Evolutionary conservation across 1,140 invertebrate species (phyloP).

Genomic region (Aphidius gifuensis): DNA sequence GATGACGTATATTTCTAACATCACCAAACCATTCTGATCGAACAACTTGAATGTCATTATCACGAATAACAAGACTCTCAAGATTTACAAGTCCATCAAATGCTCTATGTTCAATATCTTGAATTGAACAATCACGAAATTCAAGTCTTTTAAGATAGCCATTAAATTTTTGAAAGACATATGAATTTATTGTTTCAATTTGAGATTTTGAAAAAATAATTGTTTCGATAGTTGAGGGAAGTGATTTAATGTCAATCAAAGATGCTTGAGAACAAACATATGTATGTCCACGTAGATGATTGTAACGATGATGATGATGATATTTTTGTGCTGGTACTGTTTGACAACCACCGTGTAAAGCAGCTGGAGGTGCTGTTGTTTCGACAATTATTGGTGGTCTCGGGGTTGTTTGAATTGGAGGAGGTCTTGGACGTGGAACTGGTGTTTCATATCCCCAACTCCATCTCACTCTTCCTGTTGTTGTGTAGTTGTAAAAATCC

Average conservation of each 20-base stretch:
- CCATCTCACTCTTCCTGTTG: conserved; percentile 10
- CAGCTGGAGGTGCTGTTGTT: conserved; percentile 10
- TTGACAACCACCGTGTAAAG: conserved; percentile 22
- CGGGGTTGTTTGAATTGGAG: background rate
- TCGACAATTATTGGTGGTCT: conserved; percentile 12
- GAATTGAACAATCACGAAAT: conserved; percentile 34
- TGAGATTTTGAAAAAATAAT: conserved; percentile 31
- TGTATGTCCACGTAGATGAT: conserved; percentile 17
- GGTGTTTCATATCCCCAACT: conserved; percentile 15
- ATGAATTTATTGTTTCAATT: conserved; percentile 25
- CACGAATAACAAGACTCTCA: conserved; percentile 28
- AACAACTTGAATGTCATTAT: conserved; percentile 31
- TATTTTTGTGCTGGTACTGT: conserved; percentile 14
- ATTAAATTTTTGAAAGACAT: conserved; percentile 30
- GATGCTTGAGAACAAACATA: conserved; percentile 22
- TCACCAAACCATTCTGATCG: conserved; percentile 24
- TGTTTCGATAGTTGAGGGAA: conserved; percentile 26
- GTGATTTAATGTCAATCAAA: conserved; percentile 21
- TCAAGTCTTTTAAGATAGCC: conserved; percentile 33
- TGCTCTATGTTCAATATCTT: conserved; percentile 32
- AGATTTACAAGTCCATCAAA: conserved; percentile 31
- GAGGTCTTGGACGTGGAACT: conserved; percentile 9
- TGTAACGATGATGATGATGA: conserved; percentile 17
- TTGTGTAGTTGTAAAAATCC: conserved; percentile 20
- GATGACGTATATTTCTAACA: conserved; percentile 21